Conservation (phyloP, 2,888 invertebrate genomes). For the Erannis defoliaria region DNA sequence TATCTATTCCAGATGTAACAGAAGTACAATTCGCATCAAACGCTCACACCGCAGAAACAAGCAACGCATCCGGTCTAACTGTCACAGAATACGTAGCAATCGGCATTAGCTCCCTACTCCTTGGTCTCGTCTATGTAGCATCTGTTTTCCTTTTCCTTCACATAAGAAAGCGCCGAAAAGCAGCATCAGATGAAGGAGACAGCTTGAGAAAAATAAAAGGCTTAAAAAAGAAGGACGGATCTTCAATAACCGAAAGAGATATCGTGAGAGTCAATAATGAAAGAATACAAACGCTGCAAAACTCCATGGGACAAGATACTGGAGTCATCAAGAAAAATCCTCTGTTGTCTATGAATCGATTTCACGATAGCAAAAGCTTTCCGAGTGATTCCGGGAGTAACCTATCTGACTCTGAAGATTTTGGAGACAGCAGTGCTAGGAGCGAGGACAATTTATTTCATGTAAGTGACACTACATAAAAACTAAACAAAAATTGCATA, state of each 20-base stretch:
- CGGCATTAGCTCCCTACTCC: conserved; percentile 92
- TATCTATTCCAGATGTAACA: conserved; percentile 88
- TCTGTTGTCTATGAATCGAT: conserved; percentile 87
- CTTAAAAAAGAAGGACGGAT: conserved; percentile 75
- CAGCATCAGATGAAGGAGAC: conserved; percentile 77
- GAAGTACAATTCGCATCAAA: conserved; percentile 92
- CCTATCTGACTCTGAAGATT: conserved; percentile 89
- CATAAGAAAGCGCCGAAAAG: conserved; percentile 89
- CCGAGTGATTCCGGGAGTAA: conserved; percentile 86
- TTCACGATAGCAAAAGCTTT: conserved; percentile 80
- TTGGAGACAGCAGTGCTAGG: conserved; percentile 73
- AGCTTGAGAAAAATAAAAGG: conserved; percentile 68
- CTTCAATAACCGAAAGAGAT: conserved; percentile 76
- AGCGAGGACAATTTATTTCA: conserved; percentile 70
- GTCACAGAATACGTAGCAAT: conserved; percentile 94
- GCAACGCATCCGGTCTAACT: conserved; percentile 87
- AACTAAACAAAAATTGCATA: too few relatives aligned
- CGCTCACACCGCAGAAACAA: conserved; percentile 85
- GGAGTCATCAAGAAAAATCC: conserved; percentile 94
- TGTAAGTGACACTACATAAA: conserved; percentile 55
- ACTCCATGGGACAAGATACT: conserved; percentile 86
- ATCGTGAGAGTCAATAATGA: conserved; percentile 80
- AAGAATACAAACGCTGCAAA: conserved; percentile 69
- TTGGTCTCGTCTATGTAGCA: conserved; percentile 95
- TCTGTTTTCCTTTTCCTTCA: conserved; percentile 94